Percentiles rank a stretch among this genome's conserved stretches.
Evolutionary conservation across 2,113 vertebrate genomes (phyloP).

Genomic region (Ammodytes dubius): DNA sequence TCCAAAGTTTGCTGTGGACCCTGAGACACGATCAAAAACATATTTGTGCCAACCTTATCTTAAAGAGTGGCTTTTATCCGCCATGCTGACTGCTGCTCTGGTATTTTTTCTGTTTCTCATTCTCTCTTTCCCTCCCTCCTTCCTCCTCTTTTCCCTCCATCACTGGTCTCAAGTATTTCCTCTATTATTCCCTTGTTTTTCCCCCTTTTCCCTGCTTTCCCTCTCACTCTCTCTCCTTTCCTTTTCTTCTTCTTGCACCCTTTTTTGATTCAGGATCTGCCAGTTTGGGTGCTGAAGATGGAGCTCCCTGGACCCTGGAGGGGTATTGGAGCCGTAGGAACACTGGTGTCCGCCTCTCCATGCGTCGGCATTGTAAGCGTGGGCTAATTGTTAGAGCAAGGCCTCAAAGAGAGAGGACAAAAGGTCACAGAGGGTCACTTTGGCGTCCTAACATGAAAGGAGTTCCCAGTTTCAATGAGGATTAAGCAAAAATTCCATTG

Average conservation of each 20-base stretch:
- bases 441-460: conserved; percentile 84
- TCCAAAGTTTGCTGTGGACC: conserved; percentile 69
- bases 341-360: conserved; percentile 77
- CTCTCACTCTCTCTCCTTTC: conserved; percentile 38
- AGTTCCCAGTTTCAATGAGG: conserved; percentile 85
- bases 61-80: conserved; percentile 71
- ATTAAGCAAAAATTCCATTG: conserved; percentile 85
- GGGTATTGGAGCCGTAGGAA: conserved; percentile 74
- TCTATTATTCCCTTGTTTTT: conserved; percentile 70
- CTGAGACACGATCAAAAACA: conserved; percentile 73
- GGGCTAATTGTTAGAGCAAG: conserved; percentile 83
- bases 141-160: conserved; percentile 64
- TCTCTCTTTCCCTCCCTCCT: conserved; percentile 63
- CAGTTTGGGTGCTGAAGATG: conserved; percentile 71
- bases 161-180: conserved; percentile 66
- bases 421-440: conserved; percentile 85
- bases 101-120: conserved; percentile 82
- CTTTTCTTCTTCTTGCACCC: conserved; percentile 67
- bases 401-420: conserved; percentile 85
- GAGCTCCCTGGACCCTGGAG: conserved; percentile 71
- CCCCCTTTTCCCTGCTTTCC: conserved; percentile 49
- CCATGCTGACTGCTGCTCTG: conserved; percentile 82
- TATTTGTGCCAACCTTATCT: conserved; percentile 81
- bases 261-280: conserved; percentile 80
- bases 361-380: conserved; percentile 80